phyloP scores from a whole-genome alignment of 1,140 invertebrate genomes.

The Caligus rogercresseyi region DNA sequence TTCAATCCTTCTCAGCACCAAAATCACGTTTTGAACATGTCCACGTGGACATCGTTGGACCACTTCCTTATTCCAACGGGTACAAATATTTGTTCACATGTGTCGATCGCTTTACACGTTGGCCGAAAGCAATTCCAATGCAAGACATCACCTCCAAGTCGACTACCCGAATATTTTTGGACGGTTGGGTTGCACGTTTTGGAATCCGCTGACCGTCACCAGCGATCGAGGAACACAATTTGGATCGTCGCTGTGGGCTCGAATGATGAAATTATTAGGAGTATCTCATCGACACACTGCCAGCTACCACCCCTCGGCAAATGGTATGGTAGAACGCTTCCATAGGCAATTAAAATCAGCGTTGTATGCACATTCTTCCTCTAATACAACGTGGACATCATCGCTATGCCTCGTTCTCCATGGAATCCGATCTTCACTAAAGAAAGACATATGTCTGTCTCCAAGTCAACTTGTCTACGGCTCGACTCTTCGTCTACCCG shows the following conservation, averaged over 20 bases:
- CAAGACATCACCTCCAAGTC: constrained; percentile 26
- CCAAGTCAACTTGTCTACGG: constrained; percentile 22
- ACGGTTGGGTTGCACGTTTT: background rate
- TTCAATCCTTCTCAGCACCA: constrained; percentile 1
- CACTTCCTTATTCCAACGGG: constrained; percentile 27
- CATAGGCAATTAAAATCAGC: constrained; percentile 21
- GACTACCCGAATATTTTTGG: background rate
- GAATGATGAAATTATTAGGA: constrained; percentile 19
- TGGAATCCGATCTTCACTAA: constrained; percentile 20
- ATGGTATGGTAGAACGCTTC: constrained; percentile 22
- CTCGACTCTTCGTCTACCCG: constrained; percentile 19
- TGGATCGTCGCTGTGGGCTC: constrained; percentile 23
- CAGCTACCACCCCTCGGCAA: constrained; percentile 20
- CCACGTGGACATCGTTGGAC: constrained; percentile 35
- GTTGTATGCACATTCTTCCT: constrained; percentile 18
- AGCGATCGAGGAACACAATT: constrained; percentile 29
- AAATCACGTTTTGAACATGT: constrained; percentile 28
- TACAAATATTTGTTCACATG: constrained; percentile 30
- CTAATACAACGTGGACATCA: constrained; percentile 9
- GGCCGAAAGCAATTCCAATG: constrained; percentile 30
- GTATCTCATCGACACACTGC: constrained; percentile 8
- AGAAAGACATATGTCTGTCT: constrained; percentile 23
- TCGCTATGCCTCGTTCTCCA: constrained; percentile 11
- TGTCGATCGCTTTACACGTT: constrained; percentile 32
- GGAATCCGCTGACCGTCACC: constrained; percentile 21